A percentile compares a stretch with the other conserved stretches of the same genome.
These are phyloP conservation scores for Lomographa bimaculata DNA, from an alignment of 2,888 invertebrate genomes.

Conservation along the genomic window DNA sequence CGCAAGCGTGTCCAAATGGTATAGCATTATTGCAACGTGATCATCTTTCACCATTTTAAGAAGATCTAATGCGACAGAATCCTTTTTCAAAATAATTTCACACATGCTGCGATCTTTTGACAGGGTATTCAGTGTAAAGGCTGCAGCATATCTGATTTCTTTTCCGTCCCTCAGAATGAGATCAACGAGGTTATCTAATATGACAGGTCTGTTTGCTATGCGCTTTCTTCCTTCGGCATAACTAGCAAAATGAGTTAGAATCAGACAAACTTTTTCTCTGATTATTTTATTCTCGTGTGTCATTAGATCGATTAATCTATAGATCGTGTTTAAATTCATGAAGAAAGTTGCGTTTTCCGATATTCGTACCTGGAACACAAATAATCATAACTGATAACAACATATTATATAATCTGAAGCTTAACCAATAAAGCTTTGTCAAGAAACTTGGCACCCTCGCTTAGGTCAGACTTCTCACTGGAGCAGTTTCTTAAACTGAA, in stretches of 20 bases:
- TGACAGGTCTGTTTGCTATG: constrained; percentile 52
- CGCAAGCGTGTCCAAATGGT: constrained; percentile 61
- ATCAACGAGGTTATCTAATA: constrained; percentile 58
- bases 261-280: constrained; percentile 65
- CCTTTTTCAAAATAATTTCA: constrained; percentile 49
- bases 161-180: constrained; percentile 61
- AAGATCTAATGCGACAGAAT: constrained; percentile 56
- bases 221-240: constrained; percentile 59
- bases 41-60: constrained; percentile 68
- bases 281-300: constrained; percentile 54
- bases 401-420: too few relatives aligned
- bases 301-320: constrained; percentile 66
- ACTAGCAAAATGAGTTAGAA: constrained; percentile 54
- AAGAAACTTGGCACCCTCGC: too few relatives aligned
- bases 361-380: constrained; percentile 60
- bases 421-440: too few relatives aligned
- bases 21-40: constrained; percentile 56
- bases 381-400: too few relatives aligned
- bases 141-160: constrained; percentile 68
- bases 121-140: constrained; percentile 56
- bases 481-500: too few relatives aligned
- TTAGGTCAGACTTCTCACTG: too few relatives aligned
- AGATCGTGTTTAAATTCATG: constrained; percentile 58
- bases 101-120: constrained; percentile 54
- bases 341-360: constrained; percentile 66